Base-by-base conservation (phyloP, 1,140 invertebrate genomes). In the Eufriesea mexicana region DNA sequence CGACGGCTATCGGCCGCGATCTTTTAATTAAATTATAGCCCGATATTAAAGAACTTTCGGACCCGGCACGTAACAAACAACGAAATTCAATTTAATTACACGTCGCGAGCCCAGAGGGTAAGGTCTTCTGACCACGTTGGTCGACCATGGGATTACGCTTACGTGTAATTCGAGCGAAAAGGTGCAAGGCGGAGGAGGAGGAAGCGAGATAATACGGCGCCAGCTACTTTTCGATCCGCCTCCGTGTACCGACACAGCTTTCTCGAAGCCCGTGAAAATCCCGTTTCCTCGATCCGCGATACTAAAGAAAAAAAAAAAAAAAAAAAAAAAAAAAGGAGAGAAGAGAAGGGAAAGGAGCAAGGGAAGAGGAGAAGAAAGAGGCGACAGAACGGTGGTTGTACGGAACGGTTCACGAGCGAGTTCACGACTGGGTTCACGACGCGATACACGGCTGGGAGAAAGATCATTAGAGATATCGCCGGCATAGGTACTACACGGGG, bases 381-480 rank as follows among this genome's bases (percentile, higher is more conserved):
- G 35, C 62, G 76, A 70, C 20, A 42, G 54, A 67, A 78, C 9
- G 35, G 67, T 64, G 35, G 59, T 47, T 54, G 59, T 5, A 42
- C 49, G 35, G 23, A 51, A 49, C n/a, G n/a, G n/a, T n/a, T n/a
- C n/a, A n/a, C n/a, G n/a, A n/a, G n/a, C n/a, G n/a, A n/a, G n/a
- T n/a, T n/a, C n/a, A n/a, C n/a, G n/a, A n/a, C n/a, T n/a, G n/a
- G 59, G 70, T 80, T 66, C 70, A 62, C 10, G 59, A 28, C 47
- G 55, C 78, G 67, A 59, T 54, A 71, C 77, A 47, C 64, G 42
- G 42, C 45, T 84, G 70, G 49, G 35, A 62, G 66, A 77, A 71
- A 86, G 88, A 89, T 89, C 89, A 89, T 89, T 89, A 89, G 70
- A 35, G 87, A 87, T 87, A 82, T 88, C 86, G 78, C 64, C 45